Conservation (phyloP, 2,888 invertebrate species). For the Lasioglossum zephyrum region DNA sequence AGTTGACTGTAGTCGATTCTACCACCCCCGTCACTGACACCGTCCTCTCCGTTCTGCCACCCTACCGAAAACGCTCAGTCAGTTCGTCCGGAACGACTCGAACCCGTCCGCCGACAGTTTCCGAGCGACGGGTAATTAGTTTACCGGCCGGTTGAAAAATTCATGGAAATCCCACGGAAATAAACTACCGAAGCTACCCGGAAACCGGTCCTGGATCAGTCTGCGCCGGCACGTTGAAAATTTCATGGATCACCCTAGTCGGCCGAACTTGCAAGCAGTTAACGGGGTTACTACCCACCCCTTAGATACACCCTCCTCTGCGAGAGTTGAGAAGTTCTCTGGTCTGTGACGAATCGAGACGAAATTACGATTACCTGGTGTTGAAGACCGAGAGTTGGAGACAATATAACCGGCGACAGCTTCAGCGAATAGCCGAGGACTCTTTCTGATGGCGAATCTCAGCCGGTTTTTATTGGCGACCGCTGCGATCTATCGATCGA, state of each 20-base stretch:
- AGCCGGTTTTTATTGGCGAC: background rate
- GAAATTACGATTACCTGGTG: conserved; percentile 1
- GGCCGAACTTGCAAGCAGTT: background rate
- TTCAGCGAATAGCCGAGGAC: background rate
- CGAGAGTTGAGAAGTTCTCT: background rate
- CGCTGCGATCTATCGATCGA: background rate
- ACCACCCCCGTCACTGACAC: background rate
- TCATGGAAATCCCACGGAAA: conserved; percentile 16
- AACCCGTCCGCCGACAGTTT: background rate
- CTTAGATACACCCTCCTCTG: background rate
- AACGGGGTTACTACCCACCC: background rate
- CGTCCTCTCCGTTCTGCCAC: background rate
- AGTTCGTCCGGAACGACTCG: background rate
- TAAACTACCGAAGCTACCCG: background rate
- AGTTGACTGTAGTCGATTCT: background rate
- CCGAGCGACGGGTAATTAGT: conserved; percentile 21
- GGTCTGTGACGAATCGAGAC: background rate
- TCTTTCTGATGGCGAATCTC: background rate
- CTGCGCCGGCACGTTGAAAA: background rate
- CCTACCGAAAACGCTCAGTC: background rate
- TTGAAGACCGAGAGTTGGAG: background rate
- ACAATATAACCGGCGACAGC: background rate
- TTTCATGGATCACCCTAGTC: background rate
- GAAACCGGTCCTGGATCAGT: background rate
- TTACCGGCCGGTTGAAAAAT: conserved; percentile 29